Evolutionary conservation across 2,113 vertebrate species (phyloP), one percentile per base, ranked within the genome.

Genomic region (Chaetops frenatus): DNA sequence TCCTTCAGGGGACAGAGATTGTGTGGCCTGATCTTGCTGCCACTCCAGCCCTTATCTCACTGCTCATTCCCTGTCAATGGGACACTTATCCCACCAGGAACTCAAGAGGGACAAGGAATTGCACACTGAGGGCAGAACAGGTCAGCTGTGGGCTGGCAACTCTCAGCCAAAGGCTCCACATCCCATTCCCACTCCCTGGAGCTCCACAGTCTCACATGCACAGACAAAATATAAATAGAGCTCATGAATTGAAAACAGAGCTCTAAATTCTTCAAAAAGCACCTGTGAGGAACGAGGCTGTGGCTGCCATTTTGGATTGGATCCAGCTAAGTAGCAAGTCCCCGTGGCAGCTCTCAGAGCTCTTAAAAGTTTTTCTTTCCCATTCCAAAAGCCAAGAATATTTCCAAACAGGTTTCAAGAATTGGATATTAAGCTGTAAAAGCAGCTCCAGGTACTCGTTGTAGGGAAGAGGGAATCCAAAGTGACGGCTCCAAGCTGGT

Each of bases 361-460:
- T 95, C 89, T 96, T 95, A 61, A 85, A 94, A 89, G 94, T 89
- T 91, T 93, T 79, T 27, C 86, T 94, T 95, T 84, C 88, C 86
- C 88, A 47, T 94, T 95, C 92, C 84, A 86, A 83, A 92, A 89
- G 93, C 94, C 94, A 92, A 91, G 86, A 82, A 65, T 65, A 70
- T 92, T 95, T 94, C 86, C 93, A 96, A 96, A 56, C 92, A 96
- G 95, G 85, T 96, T 96, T 97, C 87, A 90, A 94, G 96, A 96
- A 96, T 94, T 89, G 89, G 77, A 96, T 92, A 96, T 91, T 80
- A 94, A 93, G 94, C 96, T 92, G 76, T 95, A 96, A 97, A 96
- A 97, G 93, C 95, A 96, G 94, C 95, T 88, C 70, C 96, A 94
- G 96, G 96, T 97, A 81, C 65, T 94, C 18, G 0, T 73, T 81